Percentiles rank a stretch among this genome's conserved stretches.
phyloP scores from a whole-genome alignment of 2,888 invertebrate species.

The Brachylomia viminalis region DNA sequence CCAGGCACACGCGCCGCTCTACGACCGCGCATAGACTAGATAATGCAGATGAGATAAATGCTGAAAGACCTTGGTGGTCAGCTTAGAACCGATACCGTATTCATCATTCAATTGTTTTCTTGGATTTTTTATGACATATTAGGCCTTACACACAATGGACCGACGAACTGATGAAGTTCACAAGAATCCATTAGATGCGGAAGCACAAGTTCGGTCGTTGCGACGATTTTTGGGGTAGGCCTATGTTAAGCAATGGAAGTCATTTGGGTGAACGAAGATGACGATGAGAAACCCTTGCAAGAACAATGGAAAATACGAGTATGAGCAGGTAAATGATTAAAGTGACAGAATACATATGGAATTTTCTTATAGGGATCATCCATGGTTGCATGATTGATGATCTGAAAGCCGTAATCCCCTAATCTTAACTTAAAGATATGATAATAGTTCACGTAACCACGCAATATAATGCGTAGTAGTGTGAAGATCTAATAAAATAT shows the following conservation, averaged over 20 bases:
- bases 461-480: constrained; percentile 28
- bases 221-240: background rate
- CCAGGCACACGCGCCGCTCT: constrained; percentile 81
- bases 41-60: constrained; percentile 72
- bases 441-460: constrained; percentile 13
- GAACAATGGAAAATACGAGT: background rate
- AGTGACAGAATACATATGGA: constrained; percentile 14
- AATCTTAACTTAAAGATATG: constrained; percentile 47
- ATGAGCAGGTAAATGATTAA: background rate
- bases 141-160: background rate
- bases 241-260: background rate
- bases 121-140: background rate
- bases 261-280: background rate
- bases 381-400: constrained; percentile 46
- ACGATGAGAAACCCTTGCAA: background rate
- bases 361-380: constrained; percentile 11
- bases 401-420: constrained; percentile 28
- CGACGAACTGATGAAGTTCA: no score
- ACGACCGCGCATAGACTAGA: constrained; percentile 76
- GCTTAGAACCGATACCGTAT: constrained; percentile 44
- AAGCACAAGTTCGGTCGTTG: background rate
- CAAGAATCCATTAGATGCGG: no score
- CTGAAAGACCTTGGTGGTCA: constrained; percentile 66
- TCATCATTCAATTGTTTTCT: constrained; percentile 34
- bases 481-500: background rate